Evolutionary conservation across 2,888 invertebrate species (phyloP).

Genomic region (Pseudococcus viburni): DNA sequence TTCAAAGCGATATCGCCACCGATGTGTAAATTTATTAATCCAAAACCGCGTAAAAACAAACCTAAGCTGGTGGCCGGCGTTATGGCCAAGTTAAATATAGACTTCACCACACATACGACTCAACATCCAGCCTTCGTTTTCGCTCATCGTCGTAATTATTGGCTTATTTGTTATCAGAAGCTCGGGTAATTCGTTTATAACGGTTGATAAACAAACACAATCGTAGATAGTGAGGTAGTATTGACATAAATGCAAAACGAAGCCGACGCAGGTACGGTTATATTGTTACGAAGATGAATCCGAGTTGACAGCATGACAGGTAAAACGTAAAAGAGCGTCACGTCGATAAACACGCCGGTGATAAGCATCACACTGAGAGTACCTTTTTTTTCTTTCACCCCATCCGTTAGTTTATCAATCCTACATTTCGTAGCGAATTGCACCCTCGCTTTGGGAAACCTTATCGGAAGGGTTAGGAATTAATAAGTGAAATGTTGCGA

Average conservation of each 20-base stretch:
- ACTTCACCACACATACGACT: neutral
- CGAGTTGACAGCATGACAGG: slow-evolving; percentile 60
- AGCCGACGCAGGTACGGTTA: slow-evolving; percentile 35
- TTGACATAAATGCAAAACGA: slow-evolving; percentile 42
- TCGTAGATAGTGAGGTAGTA: neutral
- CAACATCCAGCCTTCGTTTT: neutral
- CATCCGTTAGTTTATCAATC: slow-evolving; percentile 9
- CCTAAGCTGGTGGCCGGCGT: neutral
- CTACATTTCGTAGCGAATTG: neutral
- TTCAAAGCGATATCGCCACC: neutral
- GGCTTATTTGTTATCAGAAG: slow-evolving; percentile 44
- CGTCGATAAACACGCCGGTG: slow-evolving; percentile 59
- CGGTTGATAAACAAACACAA: slow-evolving; percentile 62
- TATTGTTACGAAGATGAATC: slow-evolving; percentile 58
- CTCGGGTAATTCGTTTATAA: slow-evolving; percentile 57
- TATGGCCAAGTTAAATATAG: neutral
- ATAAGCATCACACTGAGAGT: slow-evolving; percentile 60
- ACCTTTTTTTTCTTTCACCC: neutral
- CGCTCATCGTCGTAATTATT: slow-evolving; percentile 54
- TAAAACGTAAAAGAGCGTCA: slow-evolving; percentile 39
- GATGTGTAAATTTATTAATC: slow-evolving; percentile 27
- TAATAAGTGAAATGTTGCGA: too few species aligned
- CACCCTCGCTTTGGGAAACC: slow-evolving; percentile 23
- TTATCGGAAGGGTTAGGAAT: neutral
- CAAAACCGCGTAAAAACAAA: slow-evolving; percentile 32